Conservation (phyloP, 2,888 invertebrate genomes). For the Eulithis testata region DNA sequence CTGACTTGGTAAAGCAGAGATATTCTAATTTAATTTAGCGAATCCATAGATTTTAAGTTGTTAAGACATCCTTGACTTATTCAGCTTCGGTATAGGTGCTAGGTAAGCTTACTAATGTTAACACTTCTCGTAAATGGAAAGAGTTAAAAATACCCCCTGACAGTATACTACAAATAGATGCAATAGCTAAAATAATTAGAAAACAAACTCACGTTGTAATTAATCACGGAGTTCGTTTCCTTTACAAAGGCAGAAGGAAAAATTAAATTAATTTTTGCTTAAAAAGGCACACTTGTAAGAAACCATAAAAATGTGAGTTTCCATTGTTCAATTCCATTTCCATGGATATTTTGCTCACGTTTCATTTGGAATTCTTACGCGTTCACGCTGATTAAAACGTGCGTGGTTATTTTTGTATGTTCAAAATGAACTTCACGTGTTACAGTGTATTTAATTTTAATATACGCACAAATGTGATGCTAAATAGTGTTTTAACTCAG, state of each 20-base stretch:
- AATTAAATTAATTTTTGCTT: conserved; percentile 14
- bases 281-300: conserved; percentile 2
- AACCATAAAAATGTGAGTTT: conserved; percentile 2
- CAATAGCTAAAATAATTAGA: neutral
- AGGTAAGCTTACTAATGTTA: too few species aligned
- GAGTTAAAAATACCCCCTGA: too few species aligned
- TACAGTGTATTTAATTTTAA: too few species aligned
- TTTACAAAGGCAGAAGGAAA: neutral
- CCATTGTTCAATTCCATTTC: conserved; percentile 2
- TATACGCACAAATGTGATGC: too few species aligned
- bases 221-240: neutral
- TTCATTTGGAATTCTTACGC: conserved; percentile 1
- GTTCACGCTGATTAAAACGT: conserved; percentile 3
- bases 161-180: too few species aligned
- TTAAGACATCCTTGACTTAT: too few species aligned
- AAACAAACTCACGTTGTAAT: neutral
- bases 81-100: too few species aligned
- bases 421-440: neutral
- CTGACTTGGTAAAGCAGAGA: conserved; percentile 87
- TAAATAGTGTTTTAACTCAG: too few species aligned
- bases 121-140: too few species aligned
- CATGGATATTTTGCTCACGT: neutral
- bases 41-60: neutral
- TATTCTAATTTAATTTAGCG: neutral
- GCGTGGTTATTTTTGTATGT: neutral